phyloP scores from a whole-genome alignment of 1,140 invertebrate species.

The Trachymyrmex septentrionalis region DNA sequence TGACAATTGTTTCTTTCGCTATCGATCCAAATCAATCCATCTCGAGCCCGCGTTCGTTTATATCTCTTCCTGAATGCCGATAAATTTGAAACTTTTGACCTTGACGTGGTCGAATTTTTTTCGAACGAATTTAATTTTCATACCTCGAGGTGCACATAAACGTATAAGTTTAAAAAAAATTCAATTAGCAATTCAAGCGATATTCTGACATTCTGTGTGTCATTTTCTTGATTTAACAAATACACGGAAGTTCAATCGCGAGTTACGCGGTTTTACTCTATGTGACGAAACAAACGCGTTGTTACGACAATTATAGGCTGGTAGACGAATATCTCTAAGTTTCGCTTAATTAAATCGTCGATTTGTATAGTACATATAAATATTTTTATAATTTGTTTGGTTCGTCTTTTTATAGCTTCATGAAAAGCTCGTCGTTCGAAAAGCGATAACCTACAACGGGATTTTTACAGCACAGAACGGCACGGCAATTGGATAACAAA shows the following conservation, averaged over 20 bases:
- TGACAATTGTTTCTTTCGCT: background rate
- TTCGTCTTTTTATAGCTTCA: background rate
- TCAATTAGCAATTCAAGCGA: background rate
- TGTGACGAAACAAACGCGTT: background rate
- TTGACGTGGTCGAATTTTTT: background rate
- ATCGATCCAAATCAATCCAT: background rate
- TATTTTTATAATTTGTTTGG: background rate
- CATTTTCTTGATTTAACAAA: background rate
- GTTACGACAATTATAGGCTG: background rate
- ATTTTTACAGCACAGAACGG: background rate
- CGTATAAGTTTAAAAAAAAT: background rate
- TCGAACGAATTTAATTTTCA: background rate
- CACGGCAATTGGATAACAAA: background rate
- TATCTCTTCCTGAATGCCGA: background rate
- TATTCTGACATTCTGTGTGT: background rate
- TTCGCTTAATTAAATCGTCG: background rate
- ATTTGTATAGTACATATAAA: background rate
- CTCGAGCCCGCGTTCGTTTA: too few species aligned
- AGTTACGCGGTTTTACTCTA: background rate
- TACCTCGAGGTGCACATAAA: background rate
- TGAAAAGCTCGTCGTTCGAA: background rate
- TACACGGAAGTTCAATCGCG: background rate
- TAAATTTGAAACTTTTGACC: background rate
- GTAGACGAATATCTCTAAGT: background rate
- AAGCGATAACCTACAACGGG: slow-evolving; percentile 35